Base-by-base conservation (phyloP, 1,140 invertebrate genomes). In the Pogonognathellus flavescens region DNA sequence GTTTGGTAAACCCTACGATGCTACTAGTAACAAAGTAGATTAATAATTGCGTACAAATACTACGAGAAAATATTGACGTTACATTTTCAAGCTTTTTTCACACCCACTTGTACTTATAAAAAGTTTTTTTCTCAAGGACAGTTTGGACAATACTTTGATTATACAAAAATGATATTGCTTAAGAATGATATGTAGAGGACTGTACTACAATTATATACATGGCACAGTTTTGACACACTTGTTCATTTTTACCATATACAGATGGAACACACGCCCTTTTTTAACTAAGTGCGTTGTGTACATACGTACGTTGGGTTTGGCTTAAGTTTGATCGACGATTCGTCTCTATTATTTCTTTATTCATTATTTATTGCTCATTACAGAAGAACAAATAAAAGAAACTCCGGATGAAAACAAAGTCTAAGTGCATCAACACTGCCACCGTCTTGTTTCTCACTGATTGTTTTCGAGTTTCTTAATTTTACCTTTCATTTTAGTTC, bases 161-260 rank as follows among this genome's bases (percentile, higher is more conserved):
- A 41, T 41, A 41, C 6, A 41, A 41, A 41, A 41, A 76, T 76
- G 41, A 76, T n/a, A 49, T 76, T 76, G n/a, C n/a, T 49, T 76
- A 76, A 16, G 14, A n/a, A 31, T n/a, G 31, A n/a, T n/a, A 14
- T 49, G 16, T 49, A 76, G 0, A 49, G 16, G 49, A 76, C 16
- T 76, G 66, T 31, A 41, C 10, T 0, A 31, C 8, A 66, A 49
- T 76, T 76, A 76, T 31, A 49, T 76, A 49, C 22, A 0, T 76
- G 70, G 49, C 70, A 76, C 70, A 76, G 70, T 76, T 76, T 76
- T 76, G 70, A 76, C 70, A 76, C 70, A 76, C 70, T 76, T 76
- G 70, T 31, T 76, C 70, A 76, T 76, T 76, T 70, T 76, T 50
- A 76, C 41, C 41, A 76, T 76, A 49, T 76, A 9, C 25, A 66